Percentiles rank a stretch among this genome's conserved stretches.
phyloP scores from a whole-genome alignment of 2,888 invertebrate genomes.

The Zygaena filipendulae region DNA sequence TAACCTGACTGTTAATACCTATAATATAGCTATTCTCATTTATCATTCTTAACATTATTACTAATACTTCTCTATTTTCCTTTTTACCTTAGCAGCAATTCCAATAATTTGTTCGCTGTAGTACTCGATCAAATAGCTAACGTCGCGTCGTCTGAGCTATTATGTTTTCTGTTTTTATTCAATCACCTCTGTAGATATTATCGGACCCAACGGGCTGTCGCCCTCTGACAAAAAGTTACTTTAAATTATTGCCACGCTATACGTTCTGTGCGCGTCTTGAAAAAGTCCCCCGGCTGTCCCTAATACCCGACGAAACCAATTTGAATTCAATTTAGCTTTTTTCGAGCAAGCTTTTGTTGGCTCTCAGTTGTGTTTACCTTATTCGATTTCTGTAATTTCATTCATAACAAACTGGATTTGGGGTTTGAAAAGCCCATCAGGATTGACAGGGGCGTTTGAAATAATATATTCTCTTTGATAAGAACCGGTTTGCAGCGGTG shows the following conservation, averaged over 20 bases:
- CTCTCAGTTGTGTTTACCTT: conserved; percentile 68
- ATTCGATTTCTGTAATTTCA: conserved; percentile 70
- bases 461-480: conserved; percentile 69
- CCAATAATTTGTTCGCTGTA: no score
- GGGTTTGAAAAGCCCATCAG: conserved; percentile 63
- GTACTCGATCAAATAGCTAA: no score
- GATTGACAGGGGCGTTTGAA: conserved; percentile 67
- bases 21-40: no score
- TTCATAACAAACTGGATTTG: conserved; percentile 69
- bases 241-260: conserved; percentile 52
- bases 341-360: conserved; percentile 66
- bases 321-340: conserved; percentile 69
- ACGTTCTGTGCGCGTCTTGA: conserved; percentile 44
- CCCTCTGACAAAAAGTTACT: conserved; percentile 53
- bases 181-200: conserved; percentile 39
- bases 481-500: conserved; percentile 46
- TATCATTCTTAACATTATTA: no score
- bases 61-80: no score
- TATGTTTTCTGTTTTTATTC: conserved; percentile 38
- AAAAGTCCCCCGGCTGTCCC: conserved; percentile 59
- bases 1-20: no score
- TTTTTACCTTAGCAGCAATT: no score
- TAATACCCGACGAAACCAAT: conserved; percentile 68
- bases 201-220: conserved; percentile 36
- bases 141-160: conserved; percentile 17